Evolutionary conservation across 2,888 invertebrate genomes (phyloP).

Genomic region (Andrena flavipes): DNA sequence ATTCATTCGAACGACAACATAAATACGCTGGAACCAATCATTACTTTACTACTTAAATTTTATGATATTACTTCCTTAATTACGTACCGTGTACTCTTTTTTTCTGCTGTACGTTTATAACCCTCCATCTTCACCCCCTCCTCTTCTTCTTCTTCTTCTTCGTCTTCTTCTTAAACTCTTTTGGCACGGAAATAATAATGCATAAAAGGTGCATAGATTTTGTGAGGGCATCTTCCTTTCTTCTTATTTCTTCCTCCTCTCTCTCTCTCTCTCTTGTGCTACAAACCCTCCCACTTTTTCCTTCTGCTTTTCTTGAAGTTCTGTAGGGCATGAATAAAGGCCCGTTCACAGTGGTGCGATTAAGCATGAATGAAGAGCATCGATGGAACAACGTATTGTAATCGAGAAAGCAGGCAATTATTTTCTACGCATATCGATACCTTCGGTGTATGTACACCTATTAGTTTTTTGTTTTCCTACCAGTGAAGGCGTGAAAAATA

Average conservation of each 20-base stretch:
- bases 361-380: not conserved
- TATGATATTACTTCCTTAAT: constrained; percentile 47
- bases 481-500: no score
- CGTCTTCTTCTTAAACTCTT: not conserved
- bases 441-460: no score
- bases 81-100: constrained; percentile 8
- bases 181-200: constrained; percentile 13
- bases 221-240: not conserved
- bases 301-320: constrained; percentile 17
- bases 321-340: constrained; percentile 1
- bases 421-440: no score
- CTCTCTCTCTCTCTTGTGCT: not conserved
- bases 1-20: constrained; percentile 13
- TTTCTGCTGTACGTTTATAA: constrained; percentile 9
- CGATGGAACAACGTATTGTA: no score
- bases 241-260: not conserved
- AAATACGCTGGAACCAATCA: constrained; percentile 10
- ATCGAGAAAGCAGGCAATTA: no score
- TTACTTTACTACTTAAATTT: constrained; percentile 41
- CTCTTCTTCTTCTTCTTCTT: not conserved
- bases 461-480: no score
- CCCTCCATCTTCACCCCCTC: constrained; percentile 13
- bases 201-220: constrained; percentile 31
- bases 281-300: not conserved
- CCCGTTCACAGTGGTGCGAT: constrained; percentile 6